phyloP scores from a whole-genome alignment of 2,113 vertebrate species.

The Regulus satrapa region DNA sequence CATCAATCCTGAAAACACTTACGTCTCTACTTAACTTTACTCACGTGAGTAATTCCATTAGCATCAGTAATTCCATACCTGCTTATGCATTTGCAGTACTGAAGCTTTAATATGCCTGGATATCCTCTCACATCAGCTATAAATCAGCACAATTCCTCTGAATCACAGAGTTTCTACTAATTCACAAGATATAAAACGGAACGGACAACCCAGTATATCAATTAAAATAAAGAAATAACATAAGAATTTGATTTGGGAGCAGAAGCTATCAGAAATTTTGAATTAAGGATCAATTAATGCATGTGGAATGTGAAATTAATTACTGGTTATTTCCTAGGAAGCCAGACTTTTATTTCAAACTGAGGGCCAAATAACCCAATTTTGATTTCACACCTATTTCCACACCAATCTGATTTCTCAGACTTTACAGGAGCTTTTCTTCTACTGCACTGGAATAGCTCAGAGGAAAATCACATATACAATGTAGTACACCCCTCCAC shows the following conservation, averaged over 20 bases:
- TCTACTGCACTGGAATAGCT: not conserved
- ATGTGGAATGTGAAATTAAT: constrained; percentile 22
- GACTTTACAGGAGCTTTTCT: constrained; percentile 13
- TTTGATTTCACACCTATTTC: constrained; percentile 53
- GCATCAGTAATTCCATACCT: constrained; percentile 60
- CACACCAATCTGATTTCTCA: constrained; percentile 16
- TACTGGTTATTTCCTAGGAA: constrained; percentile 28
- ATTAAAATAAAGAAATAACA: constrained; percentile 19
- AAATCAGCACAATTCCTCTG: constrained; percentile 33
- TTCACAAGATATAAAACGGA: not conserved
- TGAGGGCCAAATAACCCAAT: constrained; percentile 38
- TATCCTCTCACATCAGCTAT: constrained; percentile 35
- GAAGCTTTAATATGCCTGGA: constrained; percentile 40
- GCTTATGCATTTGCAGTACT: constrained; percentile 42
- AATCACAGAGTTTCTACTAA: constrained; percentile 24
- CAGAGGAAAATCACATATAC: constrained; percentile 6
- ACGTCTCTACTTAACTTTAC: constrained; percentile 37
- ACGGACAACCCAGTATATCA: constrained; percentile 3
- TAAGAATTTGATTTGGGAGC: constrained; percentile 20
- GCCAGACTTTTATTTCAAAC: constrained; percentile 24
- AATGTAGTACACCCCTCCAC: constrained; percentile 4
- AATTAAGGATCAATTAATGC: constrained; percentile 37
- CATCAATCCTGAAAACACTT: constrained; percentile 59
- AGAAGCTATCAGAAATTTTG: constrained; percentile 25
- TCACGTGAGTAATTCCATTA: constrained; percentile 66